phyloP scores from a whole-genome alignment of 2,113 vertebrate species.

The Sarotherodon lohbergeri region DNA sequence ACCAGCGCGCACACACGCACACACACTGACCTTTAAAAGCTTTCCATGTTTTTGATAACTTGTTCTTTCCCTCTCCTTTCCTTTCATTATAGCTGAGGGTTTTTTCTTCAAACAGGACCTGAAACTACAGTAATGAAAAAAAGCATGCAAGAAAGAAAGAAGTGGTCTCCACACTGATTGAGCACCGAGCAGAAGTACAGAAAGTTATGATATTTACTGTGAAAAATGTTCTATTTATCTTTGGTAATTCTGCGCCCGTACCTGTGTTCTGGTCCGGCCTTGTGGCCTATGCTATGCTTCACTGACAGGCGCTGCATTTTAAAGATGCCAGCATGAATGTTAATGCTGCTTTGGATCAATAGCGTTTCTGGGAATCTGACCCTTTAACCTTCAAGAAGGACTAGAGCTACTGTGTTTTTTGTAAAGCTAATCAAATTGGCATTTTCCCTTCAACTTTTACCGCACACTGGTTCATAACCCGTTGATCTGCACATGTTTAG shows the following conservation, averaged over 20 bases:
- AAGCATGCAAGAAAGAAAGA: not conserved
- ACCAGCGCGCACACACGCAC: not conserved
- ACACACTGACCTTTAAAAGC: constrained; percentile 53
- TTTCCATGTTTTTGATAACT: constrained; percentile 16
- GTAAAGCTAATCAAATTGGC: not conserved
- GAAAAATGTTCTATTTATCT: not conserved
- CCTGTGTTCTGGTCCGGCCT: not conserved
- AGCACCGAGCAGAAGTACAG: not conserved
- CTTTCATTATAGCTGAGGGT: constrained; percentile 1
- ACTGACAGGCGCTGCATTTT: constrained; percentile 34
- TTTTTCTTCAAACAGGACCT: not conserved
- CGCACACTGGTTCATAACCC: not conserved
- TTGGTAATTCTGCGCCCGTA: not conserved
- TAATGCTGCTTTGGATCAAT: constrained; percentile 37
- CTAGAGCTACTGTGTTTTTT: not conserved
- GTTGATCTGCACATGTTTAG: not conserved
- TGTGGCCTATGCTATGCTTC: not conserved
- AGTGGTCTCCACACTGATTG: not conserved
- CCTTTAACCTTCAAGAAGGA: constrained; percentile 14
- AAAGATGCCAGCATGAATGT: constrained; percentile 30
- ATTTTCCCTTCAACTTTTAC: not conserved
- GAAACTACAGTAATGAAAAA: not conserved
- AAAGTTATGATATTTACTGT: not conserved
- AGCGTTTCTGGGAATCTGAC: constrained; percentile 9
- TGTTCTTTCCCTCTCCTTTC: not conserved